Evolutionary conservation across 1,140 invertebrate species (phyloP), one percentile per base, ranked within the genome.

Genomic region (Subanguina moxae): DNA sequence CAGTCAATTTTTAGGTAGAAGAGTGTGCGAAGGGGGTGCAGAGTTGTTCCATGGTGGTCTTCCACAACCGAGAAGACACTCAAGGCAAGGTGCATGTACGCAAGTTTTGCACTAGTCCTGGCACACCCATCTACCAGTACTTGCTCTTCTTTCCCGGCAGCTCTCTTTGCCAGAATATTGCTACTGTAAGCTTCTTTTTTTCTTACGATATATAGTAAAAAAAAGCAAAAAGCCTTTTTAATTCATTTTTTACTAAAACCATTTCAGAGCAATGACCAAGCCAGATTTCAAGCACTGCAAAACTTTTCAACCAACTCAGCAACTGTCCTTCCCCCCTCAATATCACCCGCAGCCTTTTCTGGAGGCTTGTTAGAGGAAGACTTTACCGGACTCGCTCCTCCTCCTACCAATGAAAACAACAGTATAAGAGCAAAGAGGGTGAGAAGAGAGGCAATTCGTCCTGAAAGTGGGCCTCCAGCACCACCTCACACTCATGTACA

Each of bases 41-140:
- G 43, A 73, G 38, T 19, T 76, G 74, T 46, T 72, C 65, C 23
- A 62, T 32, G n/a, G 19, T 19, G 58, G 66, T 19, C 23, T 76
- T 56, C 57, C 59, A 46, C 43, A 48, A 1, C 72, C 65, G n/a
- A 62, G 11, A 61, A 17, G 8, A 0, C 70, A 76, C 46, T 19
- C 25, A 23, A 19, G 68, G 63, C 15, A 62, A 72, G 19, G 23
- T 65, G 1, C 76, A 76, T 62, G 61, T 77, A 43, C 56, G 75
- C 38, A 77, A 77, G 52, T 77, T 77, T 52, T 77, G 75, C 63
- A 73, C 75, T 11, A 62, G 38, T 57, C 52, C 74, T 19, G 73
- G 76, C 19, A 77, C 76, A 25, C 72, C 75, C 3, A 68, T 77
- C 57, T 76, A 76, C 38, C 72, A 77, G 61, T 76, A 78, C 62